A percentile compares a stretch with the other conserved stretches of the same genome.
Evolutionary conservation across 2,888 invertebrate species (phyloP).

Genomic region (Altica lythri): DNA sequence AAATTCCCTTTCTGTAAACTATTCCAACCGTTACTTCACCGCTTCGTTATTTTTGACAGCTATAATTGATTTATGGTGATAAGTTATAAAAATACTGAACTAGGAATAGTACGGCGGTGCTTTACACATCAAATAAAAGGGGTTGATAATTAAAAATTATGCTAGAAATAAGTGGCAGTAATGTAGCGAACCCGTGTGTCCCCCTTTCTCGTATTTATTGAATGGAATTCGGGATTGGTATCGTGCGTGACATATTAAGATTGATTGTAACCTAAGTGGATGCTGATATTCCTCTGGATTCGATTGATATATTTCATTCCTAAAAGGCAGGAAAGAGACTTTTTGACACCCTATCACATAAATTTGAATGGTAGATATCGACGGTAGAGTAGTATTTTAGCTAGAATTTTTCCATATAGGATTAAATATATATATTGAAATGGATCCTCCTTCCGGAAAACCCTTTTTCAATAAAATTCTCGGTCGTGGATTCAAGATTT

Average conservation of each 20-base stretch:
- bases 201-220: conserved; percentile 16
- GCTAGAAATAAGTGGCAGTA: conserved; percentile 41
- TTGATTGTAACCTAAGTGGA: conserved; percentile 24
- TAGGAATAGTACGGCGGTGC: conserved; percentile 30
- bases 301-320: conserved; percentile 20
- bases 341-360: no score
- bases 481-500: no score
- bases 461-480: no score
- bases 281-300: conserved; percentile 14
- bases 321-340: no score
- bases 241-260: conserved; percentile 29
- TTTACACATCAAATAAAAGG: conserved; percentile 20
- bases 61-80: conserved; percentile 46
- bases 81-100: conserved; percentile 32
- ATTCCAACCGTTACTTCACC: conserved; percentile 25
- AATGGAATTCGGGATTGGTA: conserved; percentile 20
- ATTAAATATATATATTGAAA: no score
- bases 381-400: no score
- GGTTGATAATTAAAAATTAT: conserved; percentile 42
- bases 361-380: no score
- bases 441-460: no score
- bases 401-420: no score
- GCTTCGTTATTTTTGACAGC: conserved; percentile 47
- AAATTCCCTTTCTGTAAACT: neutral
- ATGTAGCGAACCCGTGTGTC: conserved; percentile 21